Evolutionary conservation across 2,113 vertebrate species (phyloP), one percentile per base, ranked within the genome.

Genomic region (Aleadryas rufinucha): DNA sequence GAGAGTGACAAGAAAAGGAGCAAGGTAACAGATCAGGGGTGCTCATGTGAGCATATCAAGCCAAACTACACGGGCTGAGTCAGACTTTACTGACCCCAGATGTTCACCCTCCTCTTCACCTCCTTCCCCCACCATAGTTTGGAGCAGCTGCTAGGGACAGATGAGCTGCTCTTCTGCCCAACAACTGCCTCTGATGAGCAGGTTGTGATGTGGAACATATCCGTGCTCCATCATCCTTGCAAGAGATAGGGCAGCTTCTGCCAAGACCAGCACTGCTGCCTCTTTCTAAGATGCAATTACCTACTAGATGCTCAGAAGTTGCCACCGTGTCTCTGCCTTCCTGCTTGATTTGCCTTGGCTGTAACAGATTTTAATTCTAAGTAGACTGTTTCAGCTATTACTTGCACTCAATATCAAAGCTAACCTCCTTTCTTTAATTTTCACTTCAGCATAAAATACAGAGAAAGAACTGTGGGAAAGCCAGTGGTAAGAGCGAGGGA

Each of bases 221-320:
- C 39, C 0, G 0, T 1, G 11, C 7, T 65, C 50, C 53, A 16
- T 27, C 61, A 16, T 13, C 47, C 44, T 11, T 18, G 21, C 0
- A 0, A 76, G 79, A 37, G 33, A 65, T 11, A 31, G 31, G 33
- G 28, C 44, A 59, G 50, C 45, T 82, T 66, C 64, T 74, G 21
- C 31, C 3, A 3, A 23, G 24, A 66, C 27, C 80, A 69, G 44
- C 33, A 8, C 30, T 19, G 16, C 28, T 52, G 30, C 52, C 47
- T 64, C 37, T 64, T 56, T 60, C 71, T 22, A 44, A 52, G 30
- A 16, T 31, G 22, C 16, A 30, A 0, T 75, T 81, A 24, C 56
- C 39, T 59, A 16, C 31, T 70, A 31, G 35, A 15, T 68, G 33
- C 17, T 91, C 77, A 41, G 60, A 47, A 52, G 60, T 4, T 84